Base-by-base conservation (phyloP, 2,797 vertebrate genomes). In the Cuniculus paca region DNA sequence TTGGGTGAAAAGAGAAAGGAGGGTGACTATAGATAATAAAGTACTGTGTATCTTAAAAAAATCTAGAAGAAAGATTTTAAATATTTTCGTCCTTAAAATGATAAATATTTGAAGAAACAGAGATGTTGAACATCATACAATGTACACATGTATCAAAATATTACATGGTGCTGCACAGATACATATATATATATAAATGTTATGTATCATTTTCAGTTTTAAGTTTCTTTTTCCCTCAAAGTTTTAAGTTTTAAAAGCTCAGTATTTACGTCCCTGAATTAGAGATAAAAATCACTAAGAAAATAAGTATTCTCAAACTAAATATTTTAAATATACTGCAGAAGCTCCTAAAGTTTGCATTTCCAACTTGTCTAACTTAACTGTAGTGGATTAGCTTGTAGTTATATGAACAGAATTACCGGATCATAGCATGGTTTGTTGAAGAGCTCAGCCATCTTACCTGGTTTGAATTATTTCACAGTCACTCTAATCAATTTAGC, bases 381-480 rank as follows among this genome's bases (percentile, higher is more conserved):
- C 7, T n/a, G 52, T 48, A 78, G 45, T 92, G 65, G n/a, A 79
- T 87, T 74, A 89, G 24, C 16, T 77, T 91, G 17, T 75, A 88
- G 20, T 70, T 84, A 48, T 63, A 84, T n/a, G 70, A 92, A 70
- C 42, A 85, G 81, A 93, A 42, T 79, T 92, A 85, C 31, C 87
- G 77, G 28, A 92, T 42, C 52, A 48, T 86, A 39, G 28, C 19
- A 20, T 56, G 34, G 34, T 60, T 92, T 89, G 65, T 79, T 87
- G 95, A 48, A 88, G 85, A 89, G 28, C 88, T 94, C 82, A 95
- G 58, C 12, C 83, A n/a, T 96, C 39, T 94, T 94, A 89, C 36
- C 61, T 93, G 74, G 85, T 96, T 94, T 94, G 82, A 80, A 91
- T 97, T 83, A 80, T 34, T 96, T 20, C 54, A 89, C 75, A 81